These are phyloP conservation scores for Panthera leo DNA, from an alignment of 2,113 vertebrate genomes.

Conservation along the genomic window DNA sequence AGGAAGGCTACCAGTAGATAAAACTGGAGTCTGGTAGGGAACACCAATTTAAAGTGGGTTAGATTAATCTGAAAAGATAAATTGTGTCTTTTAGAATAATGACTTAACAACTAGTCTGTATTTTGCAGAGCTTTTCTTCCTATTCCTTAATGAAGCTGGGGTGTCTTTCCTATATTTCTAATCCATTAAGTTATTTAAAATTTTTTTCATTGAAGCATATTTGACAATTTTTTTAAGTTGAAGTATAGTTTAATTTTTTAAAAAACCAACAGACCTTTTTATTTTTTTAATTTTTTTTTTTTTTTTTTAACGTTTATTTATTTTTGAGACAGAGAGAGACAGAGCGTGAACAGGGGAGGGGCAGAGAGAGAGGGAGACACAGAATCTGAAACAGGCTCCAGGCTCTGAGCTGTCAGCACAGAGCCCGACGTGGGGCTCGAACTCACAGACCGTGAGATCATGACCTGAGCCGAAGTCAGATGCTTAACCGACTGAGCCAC, in stretches of 20 bases:
- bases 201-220: neutral
- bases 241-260: neutral
- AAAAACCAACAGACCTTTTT: neutral
- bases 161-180: neutral
- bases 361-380: no score
- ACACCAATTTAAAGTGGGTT: neutral
- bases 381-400: no score
- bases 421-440: no score
- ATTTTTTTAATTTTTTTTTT: neutral
- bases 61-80: conserved; percentile 16
- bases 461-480: no score
- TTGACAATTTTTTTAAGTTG: neutral
- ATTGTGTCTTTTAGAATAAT: neutral
- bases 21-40: neutral
- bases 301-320: no score
- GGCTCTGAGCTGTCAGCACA: no score
- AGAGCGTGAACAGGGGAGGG: no score
- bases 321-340: no score
- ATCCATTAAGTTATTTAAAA: neutral
- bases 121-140: neutral
- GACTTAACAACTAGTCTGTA: neutral
- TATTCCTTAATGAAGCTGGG: neutral
- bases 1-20: neutral
- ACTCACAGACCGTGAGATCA: no score
- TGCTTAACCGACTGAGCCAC: no score